These are phyloP conservation scores for Ophioninae sp. DNA, from an alignment of 2,888 invertebrate species.

Conservation along the genomic window DNA sequence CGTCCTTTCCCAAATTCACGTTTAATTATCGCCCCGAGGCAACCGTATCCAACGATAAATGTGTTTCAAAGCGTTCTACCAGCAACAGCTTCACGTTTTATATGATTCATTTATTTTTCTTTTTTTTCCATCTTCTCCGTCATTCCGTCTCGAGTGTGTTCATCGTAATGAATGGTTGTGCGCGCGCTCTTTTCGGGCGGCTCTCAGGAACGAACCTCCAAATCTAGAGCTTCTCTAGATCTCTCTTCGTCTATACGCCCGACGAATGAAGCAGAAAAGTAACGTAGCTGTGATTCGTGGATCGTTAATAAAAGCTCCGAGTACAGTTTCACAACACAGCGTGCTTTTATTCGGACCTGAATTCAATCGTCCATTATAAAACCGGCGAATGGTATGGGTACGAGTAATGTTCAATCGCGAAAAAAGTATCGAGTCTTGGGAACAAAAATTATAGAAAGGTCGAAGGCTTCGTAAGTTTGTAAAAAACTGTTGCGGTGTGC, in stretches of 20 bases:
- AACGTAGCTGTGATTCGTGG: slow-evolving; percentile 36
- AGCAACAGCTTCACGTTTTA: slow-evolving; percentile 31
- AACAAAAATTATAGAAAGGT: background rate
- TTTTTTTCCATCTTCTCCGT: slow-evolving; percentile 27
- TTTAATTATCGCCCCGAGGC: slow-evolving; percentile 63
- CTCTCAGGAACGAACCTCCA: slow-evolving; percentile 1
- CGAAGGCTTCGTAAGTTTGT: background rate
- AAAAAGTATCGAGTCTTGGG: background rate
- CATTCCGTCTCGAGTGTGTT: slow-evolving; percentile 47
- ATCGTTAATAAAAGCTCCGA: slow-evolving; percentile 42
- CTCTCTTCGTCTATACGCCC: slow-evolving; percentile 5
- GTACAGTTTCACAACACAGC: slow-evolving; percentile 8
- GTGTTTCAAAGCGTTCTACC: slow-evolving; percentile 28
- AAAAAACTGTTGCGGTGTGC: background rate
- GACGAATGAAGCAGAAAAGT: slow-evolving; percentile 14
- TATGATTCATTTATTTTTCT: slow-evolving; percentile 34
- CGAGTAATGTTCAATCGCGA: background rate
- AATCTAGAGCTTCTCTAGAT: slow-evolving; percentile 38
- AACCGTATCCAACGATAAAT: slow-evolving; percentile 46
- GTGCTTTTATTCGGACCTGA: background rate
- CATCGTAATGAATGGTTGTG: slow-evolving; percentile 61
- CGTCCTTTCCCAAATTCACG: slow-evolving; percentile 59
- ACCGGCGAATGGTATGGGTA: background rate
- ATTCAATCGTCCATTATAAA: background rate
- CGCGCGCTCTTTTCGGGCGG: slow-evolving; percentile 34